Base-by-base conservation (phyloP, 2,888 invertebrate species). In the Saturnia japonica region DNA sequence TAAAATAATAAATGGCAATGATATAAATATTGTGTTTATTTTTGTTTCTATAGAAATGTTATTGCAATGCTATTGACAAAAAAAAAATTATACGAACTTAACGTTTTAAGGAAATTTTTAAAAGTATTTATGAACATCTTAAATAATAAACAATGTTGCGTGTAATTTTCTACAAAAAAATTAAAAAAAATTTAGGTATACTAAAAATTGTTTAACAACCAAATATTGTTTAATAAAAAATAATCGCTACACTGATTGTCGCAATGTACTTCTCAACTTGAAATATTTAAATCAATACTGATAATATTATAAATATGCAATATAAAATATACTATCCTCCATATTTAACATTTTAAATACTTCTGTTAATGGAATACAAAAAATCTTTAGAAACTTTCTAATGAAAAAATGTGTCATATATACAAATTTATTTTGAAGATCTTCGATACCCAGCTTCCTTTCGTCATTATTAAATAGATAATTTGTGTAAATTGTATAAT, bases 11-110 rank as follows among this genome's bases (percentile, higher is more conserved):
- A 72, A 78, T 76, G 7, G 19, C 25, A 71, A 64, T 88, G 85
- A 86, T 90, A 89, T 88, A 90, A 88, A 90, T 90, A 88, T 86
- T 84, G 81, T 87, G 88, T 87, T 89, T 89, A 90, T 88, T 90
- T 51, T 87, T 78, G 85, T 89, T 88, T 87, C 82, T 85, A 88
- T 87, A 88, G 85, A 81, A 83, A 88, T 88, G 86, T 87, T 86
- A 84, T 87, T 85, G 88, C 85, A 85, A 89, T 88, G 84, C 89
- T 82, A 83, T 84, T 86, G 86, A 87, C 80, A 85, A 88, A 88
- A 86, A 85, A 85, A 86, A 83, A 76, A 83, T 80, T 77, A 78
- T 80, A 85, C 76, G 81, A 79, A 80, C 79, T 80, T 77, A 81
- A 85, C 80, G 82, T 83, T 73, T 79, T 83, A 87, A 84, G 82